Conservation (phyloP, 1,140 invertebrate genomes). For the Cyclina sinensis region DNA sequence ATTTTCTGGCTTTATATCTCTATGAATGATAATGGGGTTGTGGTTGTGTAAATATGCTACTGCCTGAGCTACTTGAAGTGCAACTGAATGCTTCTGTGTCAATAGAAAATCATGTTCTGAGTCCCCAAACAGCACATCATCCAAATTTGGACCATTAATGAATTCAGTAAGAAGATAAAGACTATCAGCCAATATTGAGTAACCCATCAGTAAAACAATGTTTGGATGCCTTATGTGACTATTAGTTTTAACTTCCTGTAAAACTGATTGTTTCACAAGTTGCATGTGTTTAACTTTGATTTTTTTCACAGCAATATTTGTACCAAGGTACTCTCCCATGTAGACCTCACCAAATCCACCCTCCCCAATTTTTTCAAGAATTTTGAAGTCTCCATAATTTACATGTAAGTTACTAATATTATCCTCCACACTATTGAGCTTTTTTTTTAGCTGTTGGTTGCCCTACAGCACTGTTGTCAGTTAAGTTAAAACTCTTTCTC, state of each 20-base stretch:
- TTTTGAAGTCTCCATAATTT: too few relatives aligned
- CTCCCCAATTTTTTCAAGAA: conserved; percentile 62
- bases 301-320: conserved; percentile 57
- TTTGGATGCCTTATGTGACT: conserved; percentile 66
- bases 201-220: too few relatives aligned
- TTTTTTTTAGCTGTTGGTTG: too few relatives aligned
- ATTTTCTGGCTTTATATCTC: conserved; percentile 70
- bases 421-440: too few relatives aligned
- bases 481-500: too few relatives aligned
- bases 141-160: conserved; percentile 59
- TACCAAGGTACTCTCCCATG: conserved; percentile 46
- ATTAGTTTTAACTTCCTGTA: conserved; percentile 50
- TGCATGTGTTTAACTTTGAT: conserved; percentile 16
- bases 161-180: conserved; percentile 62
- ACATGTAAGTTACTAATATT: too few relatives aligned
- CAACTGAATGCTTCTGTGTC: neutral
- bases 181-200: neutral
- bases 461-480: too few relatives aligned
- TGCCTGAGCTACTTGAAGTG: conserved; percentile 49
- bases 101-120: neutral
- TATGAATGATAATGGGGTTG: conserved; percentile 54
- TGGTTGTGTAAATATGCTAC: conserved; percentile 62
- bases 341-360: conserved; percentile 55
- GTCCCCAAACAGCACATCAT: conserved; percentile 56
- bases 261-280: conserved; percentile 26